Evolutionary conservation across 2,797 vertebrate genomes (phyloP), one percentile per base, ranked within the genome.

Genomic region (Echiichthys vipera): DNA sequence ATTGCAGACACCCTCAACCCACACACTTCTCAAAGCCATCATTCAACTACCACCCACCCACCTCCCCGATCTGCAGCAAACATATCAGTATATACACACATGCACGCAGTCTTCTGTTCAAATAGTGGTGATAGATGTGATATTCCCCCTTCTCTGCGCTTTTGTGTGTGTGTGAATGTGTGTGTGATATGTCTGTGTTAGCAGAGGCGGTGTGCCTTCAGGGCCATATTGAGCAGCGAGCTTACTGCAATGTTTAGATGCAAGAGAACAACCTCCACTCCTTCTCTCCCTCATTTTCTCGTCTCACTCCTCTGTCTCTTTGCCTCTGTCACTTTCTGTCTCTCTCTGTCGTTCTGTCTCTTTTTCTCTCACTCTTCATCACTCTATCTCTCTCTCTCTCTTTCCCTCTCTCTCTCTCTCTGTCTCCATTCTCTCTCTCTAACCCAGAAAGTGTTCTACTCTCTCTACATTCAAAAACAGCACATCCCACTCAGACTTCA

Each of bases 1-100:
- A 91, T 92, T 88, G 90, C 91, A 94, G 93, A 94, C 94, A 93
- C 88, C 91, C 89, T 84, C 90, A 89, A 86, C 93, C 92, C 89
- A 94, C 93, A 92, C 93, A 88, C 88, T 84, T 90, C 86, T 90
- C 85, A 86, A 90, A 93, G 89, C 90, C 89, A 92, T 92, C 92
- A 91, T 92, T 91, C 90, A 91, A 90, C 89, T 89, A 87, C 88
- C 89, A 89, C 88, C 87, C 85, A 83, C 89, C 92, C 87, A 91
- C 88, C 86, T 81, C 79, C 79, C 83, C 69, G 68, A 88, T 90
- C 89, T 86, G 86, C 90, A 84, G 85, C 87, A 88, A 90, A 84
- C 84, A 84, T 81, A 90, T 87, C 84, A 88, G 77, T 80, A 88
- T 86, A 90, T 76, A 87, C 77, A 82, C 82, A 89, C 86, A 90